Conservation (phyloP, 1,140 invertebrate species). For the Brachionus sp. region DNA sequence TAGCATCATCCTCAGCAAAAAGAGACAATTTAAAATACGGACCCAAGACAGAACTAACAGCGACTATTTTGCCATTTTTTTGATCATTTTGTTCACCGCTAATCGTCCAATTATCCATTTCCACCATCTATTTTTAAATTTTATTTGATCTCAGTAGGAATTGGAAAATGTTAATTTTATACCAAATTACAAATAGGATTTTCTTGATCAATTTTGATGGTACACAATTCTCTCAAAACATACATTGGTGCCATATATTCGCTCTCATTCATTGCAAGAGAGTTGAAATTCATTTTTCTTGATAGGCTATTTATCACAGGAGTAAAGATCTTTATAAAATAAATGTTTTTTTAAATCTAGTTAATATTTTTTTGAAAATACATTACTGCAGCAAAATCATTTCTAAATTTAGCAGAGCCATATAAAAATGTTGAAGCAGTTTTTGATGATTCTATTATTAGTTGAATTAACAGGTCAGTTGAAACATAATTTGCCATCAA, state of each 20-base stretch:
- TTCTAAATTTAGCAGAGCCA: background rate
- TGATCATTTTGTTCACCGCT: background rate
- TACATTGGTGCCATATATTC: constrained; percentile 22
- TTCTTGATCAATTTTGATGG: constrained; percentile 30
- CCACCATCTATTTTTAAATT: background rate
- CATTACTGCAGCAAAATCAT: background rate
- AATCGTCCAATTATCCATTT: constrained; percentile 28
- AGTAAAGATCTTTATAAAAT: constrained; percentile 16
- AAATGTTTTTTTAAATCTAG: background rate
- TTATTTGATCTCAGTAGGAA: background rate
- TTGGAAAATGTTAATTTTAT: background rate
- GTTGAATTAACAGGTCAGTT: background rate
- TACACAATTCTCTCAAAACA: constrained; percentile 23
- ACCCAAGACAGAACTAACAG: background rate
- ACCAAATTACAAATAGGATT: constrained; percentile 42
- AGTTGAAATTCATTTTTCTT: background rate
- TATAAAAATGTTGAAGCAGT: background rate
- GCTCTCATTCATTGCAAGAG: background rate
- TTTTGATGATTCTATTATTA: constrained; percentile 8
- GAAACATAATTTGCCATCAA: constrained; percentile 22
- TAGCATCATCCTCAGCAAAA: constrained; percentile 39
- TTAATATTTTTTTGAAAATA: background rate
- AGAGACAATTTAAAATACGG: constrained; percentile 31
- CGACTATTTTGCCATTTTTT: constrained; percentile 18
- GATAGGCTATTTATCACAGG: constrained; percentile 8